Base-by-base conservation (phyloP, 2,888 invertebrate genomes). In the Idaea aversata region DNA sequence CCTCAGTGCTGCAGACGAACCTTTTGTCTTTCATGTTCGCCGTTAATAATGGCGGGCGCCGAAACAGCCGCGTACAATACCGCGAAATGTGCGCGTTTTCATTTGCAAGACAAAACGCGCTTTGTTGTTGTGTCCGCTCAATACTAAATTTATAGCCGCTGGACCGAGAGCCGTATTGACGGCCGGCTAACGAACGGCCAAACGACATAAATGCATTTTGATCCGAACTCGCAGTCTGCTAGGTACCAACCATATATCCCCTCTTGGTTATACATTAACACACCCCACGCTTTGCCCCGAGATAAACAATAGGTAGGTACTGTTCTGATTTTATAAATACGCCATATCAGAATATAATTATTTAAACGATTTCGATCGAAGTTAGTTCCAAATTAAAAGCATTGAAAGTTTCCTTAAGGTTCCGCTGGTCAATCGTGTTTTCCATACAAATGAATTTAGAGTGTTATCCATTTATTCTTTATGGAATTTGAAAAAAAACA, bases 1-100 rank as follows among this genome's bases (percentile, higher is more conserved):
- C 88, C 88, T 90, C 92, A 90, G 92, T 90, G 88, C 92, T 91
- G 92, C 91, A 93, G 92, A 92, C 91, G 90, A 91, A 91, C 91
- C 93, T 93, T 93, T 93, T 93, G 93, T 93, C 93, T 93, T 91
- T 91, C 93, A 92, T 93, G 92, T 92, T 92, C 92, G 90, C 91
- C 90, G 92, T 92, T 92, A 92, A 92, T 92, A 92, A 92, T 92
- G 91, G 90, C 91, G 91, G 89, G 88, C 92, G 85, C 92, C 92
- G 92, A 92, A 92, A 93, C 92, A 92, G 90, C 91, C 90, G 91
- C 90, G 91, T 90, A 92, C 92, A 92, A 93, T 92, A 88, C 92
- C 91, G 92, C 92, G 91, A 92, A 93, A 92, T 93, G 91, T 91
- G 91, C 91, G 92, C 92, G 91, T 92, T 93, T 93, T 93, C 92